Base-by-base conservation (phyloP, 2,797 vertebrate species). In the Tragopan temminckii region DNA sequence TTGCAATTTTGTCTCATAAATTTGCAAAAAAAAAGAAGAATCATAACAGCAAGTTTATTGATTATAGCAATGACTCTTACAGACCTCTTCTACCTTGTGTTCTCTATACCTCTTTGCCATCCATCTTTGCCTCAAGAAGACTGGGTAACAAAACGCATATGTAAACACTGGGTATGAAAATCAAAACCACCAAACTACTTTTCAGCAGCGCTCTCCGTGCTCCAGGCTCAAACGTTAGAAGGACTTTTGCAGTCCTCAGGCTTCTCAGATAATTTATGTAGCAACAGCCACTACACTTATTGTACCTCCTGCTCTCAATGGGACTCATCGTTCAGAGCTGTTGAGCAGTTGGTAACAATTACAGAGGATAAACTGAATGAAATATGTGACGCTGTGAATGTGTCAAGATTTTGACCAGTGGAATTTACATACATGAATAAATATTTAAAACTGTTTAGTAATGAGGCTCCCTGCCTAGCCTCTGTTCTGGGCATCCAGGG, bases 351-450 rank as follows among this genome's bases (percentile, higher is more conserved):
- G 93, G 95, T 96, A 94, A 95, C 97, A 97, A 96, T 95, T 96
- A 96, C 84, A 91, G 96, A 90, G 96, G 89, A 95, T 97, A 95
- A 97, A 96, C 90, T 74, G 94, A 95, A 95, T 96, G 94, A 97
- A 97, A 96, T 96, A 96, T 86, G 90, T 64, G 80, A 80, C 69
- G 77, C 85, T 59, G 85, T 95, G 96, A 96, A 96, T 96, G 74
- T 90, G 96, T 96, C 95, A 95, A 88, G 96, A 92, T 91, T 96
- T 89, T 33, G 29, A 95, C 96, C 88, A 43, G 81, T 50, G 81
- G 95, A 96, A 97, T 97, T 96, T 97, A 95, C 97, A 97, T 96
- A 96, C 92, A 94, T 97, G 94, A 97, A 97, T 97, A 97, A 96
- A 97, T 97, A 96, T 91, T 50, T 7, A 90, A 85, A 66, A 66